Percentiles rank a stretch among this genome's conserved stretches.
Evolutionary conservation across 2,797 vertebrate genomes (phyloP).

Genomic region (Malurus splendens): DNA sequence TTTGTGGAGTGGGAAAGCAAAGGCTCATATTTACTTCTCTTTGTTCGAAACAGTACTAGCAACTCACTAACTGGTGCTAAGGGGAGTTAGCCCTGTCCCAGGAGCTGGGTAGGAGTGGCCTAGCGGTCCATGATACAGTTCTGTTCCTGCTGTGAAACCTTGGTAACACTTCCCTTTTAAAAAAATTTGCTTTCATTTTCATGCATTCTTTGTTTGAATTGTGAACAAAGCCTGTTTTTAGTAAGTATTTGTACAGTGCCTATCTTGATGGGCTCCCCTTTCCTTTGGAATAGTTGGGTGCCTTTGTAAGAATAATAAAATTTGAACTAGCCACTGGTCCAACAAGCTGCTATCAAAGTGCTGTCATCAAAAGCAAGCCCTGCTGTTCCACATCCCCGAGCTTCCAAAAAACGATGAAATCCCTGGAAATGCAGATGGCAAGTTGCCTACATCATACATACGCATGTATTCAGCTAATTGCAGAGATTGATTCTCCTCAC

Average conservation of each 20-base stretch:
- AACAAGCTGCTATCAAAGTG: not conserved
- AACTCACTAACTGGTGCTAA: not conserved
- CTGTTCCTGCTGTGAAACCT: not conserved
- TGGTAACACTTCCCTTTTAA: not conserved
- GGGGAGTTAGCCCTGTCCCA: not conserved
- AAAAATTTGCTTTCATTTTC: not conserved
- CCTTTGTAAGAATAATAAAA: not conserved
- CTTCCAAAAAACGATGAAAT: not conserved
- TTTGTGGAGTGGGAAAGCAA: not conserved
- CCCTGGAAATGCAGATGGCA: rapidly evolving
- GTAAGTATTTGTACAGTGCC: not conserved
- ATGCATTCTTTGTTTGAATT: not conserved
- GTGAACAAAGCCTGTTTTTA: not conserved
- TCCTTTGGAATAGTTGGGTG: not conserved
- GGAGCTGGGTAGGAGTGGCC: not conserved
- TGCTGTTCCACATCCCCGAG: not conserved
- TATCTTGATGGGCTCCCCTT: not conserved
- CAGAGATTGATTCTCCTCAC: not conserved
- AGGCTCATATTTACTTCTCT: not conserved
- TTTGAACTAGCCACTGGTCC: not conserved
- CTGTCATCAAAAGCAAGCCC: not conserved
- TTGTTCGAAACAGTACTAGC: not conserved
- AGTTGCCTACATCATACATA: rapidly evolving
- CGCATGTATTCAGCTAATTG: rapidly evolving
- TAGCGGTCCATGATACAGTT: not conserved